Percentiles rank a stretch among this genome's conserved stretches.
These are phyloP conservation scores for Nestor notabilis DNA, from an alignment of 2,113 vertebrate species.

Conservation along the genomic window DNA sequence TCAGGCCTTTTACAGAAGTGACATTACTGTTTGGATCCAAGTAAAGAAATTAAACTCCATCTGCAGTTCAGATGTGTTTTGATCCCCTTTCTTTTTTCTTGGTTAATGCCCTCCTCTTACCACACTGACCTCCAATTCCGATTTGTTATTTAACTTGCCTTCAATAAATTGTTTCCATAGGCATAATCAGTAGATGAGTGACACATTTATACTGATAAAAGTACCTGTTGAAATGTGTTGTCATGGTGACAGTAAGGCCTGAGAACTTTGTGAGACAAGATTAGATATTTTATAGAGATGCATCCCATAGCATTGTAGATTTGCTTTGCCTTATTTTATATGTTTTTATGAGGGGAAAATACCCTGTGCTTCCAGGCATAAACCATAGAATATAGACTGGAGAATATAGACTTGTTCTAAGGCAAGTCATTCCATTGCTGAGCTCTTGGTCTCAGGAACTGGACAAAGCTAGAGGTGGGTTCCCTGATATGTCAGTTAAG, in stretches of 20 bases:
- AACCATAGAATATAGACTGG: background rate
- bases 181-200: background rate
- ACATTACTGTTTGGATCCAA: background rate
- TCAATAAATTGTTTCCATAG: background rate
- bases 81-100: background rate
- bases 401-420: background rate
- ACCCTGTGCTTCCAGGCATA: background rate
- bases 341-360: background rate
- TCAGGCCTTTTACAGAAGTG: background rate
- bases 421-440: background rate
- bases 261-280: background rate
- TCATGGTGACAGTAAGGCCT: background rate
- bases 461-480: background rate
- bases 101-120: background rate
- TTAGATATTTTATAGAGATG: background rate
- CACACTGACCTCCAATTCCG: background rate
- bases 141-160: background rate
- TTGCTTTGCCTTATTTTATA: background rate
- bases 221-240: background rate
- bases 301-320: background rate
- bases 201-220: background rate
- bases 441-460: background rate
- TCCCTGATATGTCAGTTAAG: background rate
- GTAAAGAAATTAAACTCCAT: background rate
- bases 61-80: background rate